These are phyloP conservation scores for Stenchaetothrips biformis DNA, from an alignment of 2,888 invertebrate genomes.

Conservation along the genomic window DNA sequence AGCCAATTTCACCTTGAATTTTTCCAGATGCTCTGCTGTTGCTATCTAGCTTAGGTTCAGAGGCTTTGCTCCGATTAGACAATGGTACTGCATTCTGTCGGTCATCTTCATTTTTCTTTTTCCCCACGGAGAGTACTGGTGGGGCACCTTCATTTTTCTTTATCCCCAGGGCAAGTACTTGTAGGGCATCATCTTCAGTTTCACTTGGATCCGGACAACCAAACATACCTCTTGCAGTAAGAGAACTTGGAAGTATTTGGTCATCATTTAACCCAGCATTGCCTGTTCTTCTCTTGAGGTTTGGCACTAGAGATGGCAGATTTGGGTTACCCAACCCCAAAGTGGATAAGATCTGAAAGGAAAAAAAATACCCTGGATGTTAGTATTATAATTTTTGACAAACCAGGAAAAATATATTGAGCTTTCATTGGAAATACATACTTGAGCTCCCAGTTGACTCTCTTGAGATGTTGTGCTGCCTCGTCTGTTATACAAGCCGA, in stretches of 20 bases:
- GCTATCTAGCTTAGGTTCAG: slow-evolving; percentile 39
- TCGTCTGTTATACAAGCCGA: slow-evolving; percentile 38
- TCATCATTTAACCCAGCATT: slow-evolving; percentile 50
- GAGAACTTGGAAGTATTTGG: slow-evolving; percentile 31
- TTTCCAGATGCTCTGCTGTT: slow-evolving; percentile 43
- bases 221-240: slow-evolving; percentile 1
- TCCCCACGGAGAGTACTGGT: not conserved
- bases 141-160: slow-evolving; percentile 11
- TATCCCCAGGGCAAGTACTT: not conserved
- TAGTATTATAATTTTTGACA: not conserved
- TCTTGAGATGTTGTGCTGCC: slow-evolving; percentile 78
- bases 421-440: slow-evolving; percentile 39
- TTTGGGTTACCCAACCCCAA: slow-evolving; percentile 52
- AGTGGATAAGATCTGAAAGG: slow-evolving; percentile 50
- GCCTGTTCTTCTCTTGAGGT: slow-evolving; percentile 51
- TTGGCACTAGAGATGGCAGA: slow-evolving; percentile 54
- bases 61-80: slow-evolving; percentile 41
- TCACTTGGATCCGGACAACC: slow-evolving; percentile 28
- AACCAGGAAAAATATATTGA: not conserved
- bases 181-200: slow-evolving; percentile 30
- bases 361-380: slow-evolving; percentile 37
- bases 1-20: slow-evolving; percentile 36
- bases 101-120: slow-evolving; percentile 40
- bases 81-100: slow-evolving; percentile 43
- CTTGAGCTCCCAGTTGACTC: slow-evolving; percentile 66